Evolutionary conservation across 2,113 vertebrate genomes (phyloP).

Genomic region (Aythya baeri): DNA sequence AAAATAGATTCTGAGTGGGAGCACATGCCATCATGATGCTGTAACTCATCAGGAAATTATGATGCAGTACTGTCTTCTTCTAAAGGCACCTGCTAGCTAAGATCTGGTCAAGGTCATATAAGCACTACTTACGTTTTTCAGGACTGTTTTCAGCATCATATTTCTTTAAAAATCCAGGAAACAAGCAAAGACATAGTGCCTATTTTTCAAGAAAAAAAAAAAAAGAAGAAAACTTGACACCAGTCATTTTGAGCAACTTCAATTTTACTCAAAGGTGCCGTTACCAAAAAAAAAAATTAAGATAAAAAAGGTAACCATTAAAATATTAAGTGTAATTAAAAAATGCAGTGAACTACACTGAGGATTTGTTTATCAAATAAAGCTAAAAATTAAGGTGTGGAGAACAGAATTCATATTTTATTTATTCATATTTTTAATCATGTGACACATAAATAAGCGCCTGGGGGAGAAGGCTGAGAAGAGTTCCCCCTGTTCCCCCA

Average conservation of each 20-base stretch:
- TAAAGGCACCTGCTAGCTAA: not conserved
- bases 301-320: not conserved
- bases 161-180: not conserved
- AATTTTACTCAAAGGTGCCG: not conserved
- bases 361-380: not conserved
- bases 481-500: too few relatives aligned
- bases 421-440: not conserved
- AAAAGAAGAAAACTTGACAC: not conserved
- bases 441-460: not conserved
- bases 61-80: slow-evolving; percentile 41
- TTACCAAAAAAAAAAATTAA: not conserved
- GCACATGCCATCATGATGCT: slow-evolving; percentile 58
- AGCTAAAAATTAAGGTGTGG: not conserved
- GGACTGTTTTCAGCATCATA: not conserved
- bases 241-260: not conserved
- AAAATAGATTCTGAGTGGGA: slow-evolving; percentile 70
- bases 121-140: not conserved
- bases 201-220: not conserved
- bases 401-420: not conserved
- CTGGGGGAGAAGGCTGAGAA: not conserved
- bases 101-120: slow-evolving; percentile 27
- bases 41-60: slow-evolving; percentile 45
- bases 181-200: not conserved
- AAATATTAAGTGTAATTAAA: not conserved
- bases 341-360: not conserved